Evolutionary conservation across 2,888 invertebrate species (phyloP).

Genomic region (Papilio demoleus): DNA sequence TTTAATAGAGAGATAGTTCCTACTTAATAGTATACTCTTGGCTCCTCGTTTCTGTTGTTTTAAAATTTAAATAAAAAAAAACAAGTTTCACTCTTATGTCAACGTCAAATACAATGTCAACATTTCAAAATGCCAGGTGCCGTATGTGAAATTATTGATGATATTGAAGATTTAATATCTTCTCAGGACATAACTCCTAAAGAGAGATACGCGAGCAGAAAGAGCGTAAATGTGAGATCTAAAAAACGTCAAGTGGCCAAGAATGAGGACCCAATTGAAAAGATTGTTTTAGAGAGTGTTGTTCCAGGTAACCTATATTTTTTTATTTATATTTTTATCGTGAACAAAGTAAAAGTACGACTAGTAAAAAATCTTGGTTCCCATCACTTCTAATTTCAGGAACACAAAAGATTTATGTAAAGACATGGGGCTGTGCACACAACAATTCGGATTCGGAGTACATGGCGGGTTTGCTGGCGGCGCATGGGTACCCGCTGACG

Average conservation of each 20-base stretch:
- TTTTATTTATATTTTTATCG: slow-evolving; percentile 23
- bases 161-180: slow-evolving; percentile 93
- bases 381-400: slow-evolving; percentile 79
- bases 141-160: slow-evolving; percentile 89
- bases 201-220: slow-evolving; percentile 88
- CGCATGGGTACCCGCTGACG: slow-evolving; percentile 93
- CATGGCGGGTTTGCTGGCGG: slow-evolving; percentile 97
- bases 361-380: no score
- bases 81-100: not conserved
- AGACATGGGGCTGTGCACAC: slow-evolving; percentile 99
- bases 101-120: slow-evolving; percentile 25
- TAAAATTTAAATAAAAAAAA: not conserved
- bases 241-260: slow-evolving; percentile 73
- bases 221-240: slow-evolving; percentile 86
- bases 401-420: slow-evolving; percentile 92
- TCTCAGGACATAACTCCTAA: slow-evolving; percentile 91
- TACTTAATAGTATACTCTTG: not conserved
- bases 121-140: slow-evolving; percentile 79
- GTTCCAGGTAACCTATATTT: slow-evolving; percentile 76
- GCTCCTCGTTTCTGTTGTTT: not conserved
- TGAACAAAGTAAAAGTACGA: no score
- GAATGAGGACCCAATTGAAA: slow-evolving; percentile 67
- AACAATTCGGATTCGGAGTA: slow-evolving; percentile 99
- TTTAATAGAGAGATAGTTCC: no score
- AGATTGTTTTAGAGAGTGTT: slow-evolving; percentile 82